Evolutionary conservation across 2,888 invertebrate species (phyloP), one percentile per base, ranked within the genome.

Genomic region (Drosophila longiperda): DNA sequence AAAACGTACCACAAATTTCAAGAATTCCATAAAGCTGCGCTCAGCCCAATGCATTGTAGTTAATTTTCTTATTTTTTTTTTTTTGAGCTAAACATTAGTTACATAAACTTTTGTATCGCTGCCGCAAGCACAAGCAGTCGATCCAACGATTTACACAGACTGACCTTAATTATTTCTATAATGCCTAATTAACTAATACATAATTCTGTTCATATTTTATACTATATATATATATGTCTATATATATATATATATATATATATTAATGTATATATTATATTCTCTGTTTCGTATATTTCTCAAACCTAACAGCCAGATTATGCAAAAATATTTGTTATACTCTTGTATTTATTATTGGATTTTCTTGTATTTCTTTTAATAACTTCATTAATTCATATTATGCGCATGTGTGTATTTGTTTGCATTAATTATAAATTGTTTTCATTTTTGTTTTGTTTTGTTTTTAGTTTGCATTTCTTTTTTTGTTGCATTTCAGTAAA

Each of bases 291-390:
- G 33, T 66, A 81, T 53, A 78, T 68, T 66, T 68, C 65, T 84
- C 89, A 85, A 85, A 82, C 82, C 87, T 89, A 84, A 85, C 85
- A 85, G 85, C 85, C 89, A 89, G 85, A 75, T 81, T 75, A 74
- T 87, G 89, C 85, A 89, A 87, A 87, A 87, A 80, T 87, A 84
- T 79, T 79, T 62, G 23, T 69, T 66, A 58, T 68, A 63, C 58
- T 75, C 66, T 73, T 80, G 66, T 73, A 63, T 80, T 80, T 76
- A 68, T 76, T 79, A 61, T 74, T 74, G 29, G 32, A 40, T 55
- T 61, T 62, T 63, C 29, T 57, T 82, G 55, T 58, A 63, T 81
- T 67, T 40, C 29, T 29, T 67, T 84, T 55, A 74, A 73, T 86
- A 73, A 78, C 73, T 84, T 84, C 80, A 87, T 73, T 84, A 65